Conservation (phyloP, 2,797 vertebrate species). For the Poliocrania exsul region DNA sequence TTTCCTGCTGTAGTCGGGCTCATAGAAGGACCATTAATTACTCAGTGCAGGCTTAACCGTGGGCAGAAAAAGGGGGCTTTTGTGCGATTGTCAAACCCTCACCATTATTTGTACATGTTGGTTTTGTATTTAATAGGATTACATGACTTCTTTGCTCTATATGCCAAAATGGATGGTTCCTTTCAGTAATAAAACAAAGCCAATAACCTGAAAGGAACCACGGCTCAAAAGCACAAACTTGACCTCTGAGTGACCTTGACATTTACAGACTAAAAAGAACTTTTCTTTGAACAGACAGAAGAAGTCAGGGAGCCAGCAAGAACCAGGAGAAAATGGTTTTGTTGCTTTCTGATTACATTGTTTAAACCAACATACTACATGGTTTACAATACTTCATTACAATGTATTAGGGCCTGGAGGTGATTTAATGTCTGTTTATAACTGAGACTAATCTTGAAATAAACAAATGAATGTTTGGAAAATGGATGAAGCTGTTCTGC, state of each 20-base stretch:
- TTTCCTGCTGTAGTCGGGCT: conserved; percentile 28
- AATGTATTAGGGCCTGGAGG: conserved; percentile 70
- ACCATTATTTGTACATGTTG: conserved; percentile 74
- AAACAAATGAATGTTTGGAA: conserved; percentile 76
- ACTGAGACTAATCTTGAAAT: conserved; percentile 70
- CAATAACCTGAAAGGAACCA: conserved; percentile 71
- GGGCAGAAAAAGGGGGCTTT: conserved; percentile 57
- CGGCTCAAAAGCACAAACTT: conserved; percentile 65
- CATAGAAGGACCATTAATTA: conserved; percentile 53
- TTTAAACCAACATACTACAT: conserved; percentile 77
- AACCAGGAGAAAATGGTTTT: conserved; percentile 64
- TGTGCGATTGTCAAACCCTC: conserved; percentile 44
- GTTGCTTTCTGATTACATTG: conserved; percentile 77
- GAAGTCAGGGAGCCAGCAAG: conserved; percentile 58
- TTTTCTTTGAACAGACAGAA: conserved; percentile 67
- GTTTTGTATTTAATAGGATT: conserved; percentile 71
- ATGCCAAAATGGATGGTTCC: conserved; percentile 72
- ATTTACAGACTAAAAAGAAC: conserved; percentile 57
- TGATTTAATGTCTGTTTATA: conserved; percentile 77
- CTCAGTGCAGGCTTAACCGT: conserved; percentile 9
- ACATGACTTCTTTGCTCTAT: conserved; percentile 69
- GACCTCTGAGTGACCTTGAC: conserved; percentile 77
- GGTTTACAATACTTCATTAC: conserved; percentile 79
- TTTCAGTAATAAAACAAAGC: conserved; percentile 77
- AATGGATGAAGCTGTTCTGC: conserved; percentile 65